Conservation (phyloP, 1,140 invertebrate species). For the Drosophila dunni region DNA sequence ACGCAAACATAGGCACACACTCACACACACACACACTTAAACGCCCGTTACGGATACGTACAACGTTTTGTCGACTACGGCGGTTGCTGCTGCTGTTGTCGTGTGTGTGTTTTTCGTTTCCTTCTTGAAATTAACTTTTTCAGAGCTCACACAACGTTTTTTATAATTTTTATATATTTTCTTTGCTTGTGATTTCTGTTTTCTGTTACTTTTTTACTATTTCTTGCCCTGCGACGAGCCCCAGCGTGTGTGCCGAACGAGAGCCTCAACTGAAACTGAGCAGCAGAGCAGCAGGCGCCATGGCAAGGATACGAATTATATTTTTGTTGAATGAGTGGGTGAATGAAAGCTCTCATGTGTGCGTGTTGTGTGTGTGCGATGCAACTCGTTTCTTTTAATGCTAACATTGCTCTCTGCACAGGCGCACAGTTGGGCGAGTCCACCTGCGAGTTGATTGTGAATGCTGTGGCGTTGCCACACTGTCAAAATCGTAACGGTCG, state of each 20-base stretch:
- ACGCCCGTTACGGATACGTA: constrained; percentile 63
- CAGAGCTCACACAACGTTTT: not conserved
- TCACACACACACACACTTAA: constrained; percentile 35
- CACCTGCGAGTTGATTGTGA: constrained; percentile 25
- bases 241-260: constrained; percentile 74
- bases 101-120: constrained; percentile 19
- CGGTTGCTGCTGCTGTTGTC: constrained; percentile 28
- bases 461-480: constrained; percentile 38
- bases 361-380: constrained; percentile 16
- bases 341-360: constrained; percentile 40
- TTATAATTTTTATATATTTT: constrained; percentile 8
- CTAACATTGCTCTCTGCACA: constrained; percentile 40
- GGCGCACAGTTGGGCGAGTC: constrained; percentile 39
- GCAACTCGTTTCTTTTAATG: constrained; percentile 51
- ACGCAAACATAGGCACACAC: constrained; percentile 11
- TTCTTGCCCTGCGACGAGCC: constrained; percentile 69
- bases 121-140: constrained; percentile 34
- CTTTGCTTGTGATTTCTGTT: constrained; percentile 33
- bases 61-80: constrained; percentile 50
- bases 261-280: constrained; percentile 76
- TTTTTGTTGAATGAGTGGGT: constrained; percentile 75
- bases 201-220: constrained; percentile 50
- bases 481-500: not conserved
- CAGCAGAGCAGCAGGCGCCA: constrained; percentile 18
- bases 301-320: constrained; percentile 56